Evolutionary conservation across 2,888 invertebrate genomes (phyloP), one percentile per base, ranked within the genome.

Genomic region (Rhabditophanes sp.): DNA sequence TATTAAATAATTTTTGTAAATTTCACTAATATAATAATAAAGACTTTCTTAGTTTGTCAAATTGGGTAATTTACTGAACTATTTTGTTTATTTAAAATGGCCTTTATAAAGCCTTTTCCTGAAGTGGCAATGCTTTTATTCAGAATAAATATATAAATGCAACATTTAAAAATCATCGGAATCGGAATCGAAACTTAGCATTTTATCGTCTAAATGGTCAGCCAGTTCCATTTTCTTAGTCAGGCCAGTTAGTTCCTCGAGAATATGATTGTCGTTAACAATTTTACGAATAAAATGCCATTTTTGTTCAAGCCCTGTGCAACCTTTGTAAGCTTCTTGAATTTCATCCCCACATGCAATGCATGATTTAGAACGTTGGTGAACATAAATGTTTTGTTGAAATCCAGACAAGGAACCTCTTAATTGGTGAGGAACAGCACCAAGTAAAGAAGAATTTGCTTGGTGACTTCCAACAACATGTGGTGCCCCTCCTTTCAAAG

Each of bases 181-280:
- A n/a, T n/a, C n/a, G n/a, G n/a, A n/a, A n/a, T n/a, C n/a, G n/a
- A n/a, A n/a, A n/a, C n/a, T n/a, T n/a, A n/a, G n/a, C n/a, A n/a
- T n/a, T n/a, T n/a, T n/a, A n/a, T n/a, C n/a, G n/a, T n/a, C n/a
- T n/a, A n/a, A n/a, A n/a, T n/a, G n/a, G n/a, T n/a, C n/a, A n/a
- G n/a, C n/a, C n/a, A n/a, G n/a, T n/a, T n/a, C n/a, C n/a, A n/a
- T n/a, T n/a, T n/a, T n/a, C n/a, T 70, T 58, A 25, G 69, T 69
- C 14, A 90, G 72, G 0, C 85, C 84, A 1, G 84, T 82, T 3
- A 88, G 66, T 46, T 80, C 77, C 68, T 88, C 87, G 56, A 90
- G 72, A 68, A 78, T 78, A 40, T 74, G 75, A 0, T 82, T 77
- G 12, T 44, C 44, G 37, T 59, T 77, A 30, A 53, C 35, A 18